These are phyloP conservation scores for Molanna angustata DNA, from an alignment of 2,888 invertebrate species.

Conservation along the genomic window DNA sequence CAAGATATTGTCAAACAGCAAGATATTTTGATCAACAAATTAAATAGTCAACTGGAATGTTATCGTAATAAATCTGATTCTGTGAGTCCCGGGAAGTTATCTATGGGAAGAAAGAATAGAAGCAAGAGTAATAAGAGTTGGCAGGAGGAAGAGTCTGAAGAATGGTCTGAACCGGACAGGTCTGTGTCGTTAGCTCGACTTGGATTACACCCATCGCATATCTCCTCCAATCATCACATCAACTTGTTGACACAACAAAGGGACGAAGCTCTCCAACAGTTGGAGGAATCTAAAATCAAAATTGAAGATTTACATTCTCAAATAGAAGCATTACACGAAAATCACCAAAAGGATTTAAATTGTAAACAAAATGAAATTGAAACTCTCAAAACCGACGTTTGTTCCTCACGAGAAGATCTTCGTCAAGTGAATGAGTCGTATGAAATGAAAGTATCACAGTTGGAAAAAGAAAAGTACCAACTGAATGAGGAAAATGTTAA, in stretches of 20 bases:
- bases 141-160: slow-evolving; percentile 67
- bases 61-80: no score
- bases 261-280: slow-evolving; percentile 50
- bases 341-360: no score
- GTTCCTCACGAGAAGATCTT: not conserved
- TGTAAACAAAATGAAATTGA: slow-evolving; percentile 19
- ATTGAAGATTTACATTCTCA: no score
- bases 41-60: slow-evolving; percentile 41
- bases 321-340: no score
- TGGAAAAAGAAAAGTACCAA: slow-evolving; percentile 13
- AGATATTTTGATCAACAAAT: slow-evolving; percentile 34
- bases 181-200: slow-evolving; percentile 78
- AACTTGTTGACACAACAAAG: no score
- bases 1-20: slow-evolving; percentile 14
- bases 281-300: no score
- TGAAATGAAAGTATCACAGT: slow-evolving; percentile 1
- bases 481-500: slow-evolving; percentile 40
- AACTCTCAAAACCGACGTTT: not conserved
- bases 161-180: slow-evolving; percentile 85
- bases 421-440: not conserved
- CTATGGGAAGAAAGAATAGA: no score
- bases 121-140: slow-evolving; percentile 37
- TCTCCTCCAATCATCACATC: slow-evolving; percentile 40
- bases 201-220: slow-evolving; percentile 43
- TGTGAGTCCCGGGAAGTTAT: no score